Evolutionary conservation across 1,140 invertebrate genomes (phyloP).

Genomic region (Laupala kohalensis): DNA sequence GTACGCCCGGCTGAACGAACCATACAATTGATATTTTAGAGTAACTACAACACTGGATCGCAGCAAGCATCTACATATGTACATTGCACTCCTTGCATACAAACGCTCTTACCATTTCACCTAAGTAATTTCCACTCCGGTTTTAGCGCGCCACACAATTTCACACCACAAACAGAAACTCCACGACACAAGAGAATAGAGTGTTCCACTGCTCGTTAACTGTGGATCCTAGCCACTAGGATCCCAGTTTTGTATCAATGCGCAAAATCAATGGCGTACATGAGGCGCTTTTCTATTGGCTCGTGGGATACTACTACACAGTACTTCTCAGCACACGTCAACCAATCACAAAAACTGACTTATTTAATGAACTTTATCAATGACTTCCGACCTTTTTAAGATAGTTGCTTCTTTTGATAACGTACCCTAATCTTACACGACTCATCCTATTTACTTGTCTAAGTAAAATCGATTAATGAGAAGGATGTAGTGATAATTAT

Average conservation of each 20-base stretch:
- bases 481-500: too few relatives aligned
- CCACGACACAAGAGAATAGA: slow-evolving; percentile 13
- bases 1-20: not conserved
- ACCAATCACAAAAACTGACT: not conserved
- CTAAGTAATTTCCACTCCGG: slow-evolving; percentile 7
- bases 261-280: not conserved
- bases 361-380: not conserved
- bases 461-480: too few relatives aligned
- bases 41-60: not conserved
- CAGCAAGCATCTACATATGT: not conserved
- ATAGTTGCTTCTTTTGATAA: too few relatives aligned
- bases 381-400: not conserved
- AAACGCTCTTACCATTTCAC: slow-evolving; percentile 11
- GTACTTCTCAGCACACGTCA: not conserved
- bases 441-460: too few relatives aligned
- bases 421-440: too few relatives aligned
- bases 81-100: too few relatives aligned
- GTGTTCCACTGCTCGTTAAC: slow-evolving; percentile 13
- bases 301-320: not conserved
- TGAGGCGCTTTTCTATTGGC: slow-evolving; percentile 5
- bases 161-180: slow-evolving; percentile 15
- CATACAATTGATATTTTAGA: not conserved
- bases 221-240: slow-evolving; percentile 14
- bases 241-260: slow-evolving; percentile 12
- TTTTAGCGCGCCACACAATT: not conserved